These are phyloP conservation scores for Periophthalmus magnuspinnatus DNA, from an alignment of 2,797 vertebrate genomes.

Conservation along the genomic window DNA sequence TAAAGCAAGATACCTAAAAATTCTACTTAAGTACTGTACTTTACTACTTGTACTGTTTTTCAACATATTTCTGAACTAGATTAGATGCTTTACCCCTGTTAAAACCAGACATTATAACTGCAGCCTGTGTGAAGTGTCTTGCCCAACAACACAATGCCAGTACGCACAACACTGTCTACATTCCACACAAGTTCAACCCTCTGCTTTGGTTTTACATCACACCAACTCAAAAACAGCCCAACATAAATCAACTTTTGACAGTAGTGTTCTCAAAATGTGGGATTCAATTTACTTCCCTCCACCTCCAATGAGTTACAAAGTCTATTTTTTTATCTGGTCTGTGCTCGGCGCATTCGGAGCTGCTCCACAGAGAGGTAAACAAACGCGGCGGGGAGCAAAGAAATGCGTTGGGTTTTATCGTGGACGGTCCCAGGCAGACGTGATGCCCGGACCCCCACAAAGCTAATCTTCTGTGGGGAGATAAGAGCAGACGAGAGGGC, in stretches of 20 bases:
- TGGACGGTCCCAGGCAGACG: constrained; percentile 17
- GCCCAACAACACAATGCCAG: too few relatives aligned
- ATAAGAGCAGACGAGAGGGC: constrained; percentile 55
- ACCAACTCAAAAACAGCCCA: neutral
- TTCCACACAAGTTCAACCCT: too few relatives aligned
- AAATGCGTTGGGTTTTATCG: constrained; percentile 42
- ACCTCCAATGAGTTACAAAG: constrained; percentile 4
- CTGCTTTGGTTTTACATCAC: too few relatives aligned
- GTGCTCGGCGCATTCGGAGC: constrained; percentile 1
- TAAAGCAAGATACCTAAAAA: too few relatives aligned
- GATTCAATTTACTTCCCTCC: neutral
- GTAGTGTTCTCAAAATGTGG: neutral
- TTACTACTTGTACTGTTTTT: too few relatives aligned
- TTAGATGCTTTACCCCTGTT: too few relatives aligned
- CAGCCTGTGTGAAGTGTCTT: too few relatives aligned
- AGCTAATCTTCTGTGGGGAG: constrained; percentile 70
- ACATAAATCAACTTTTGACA: neutral
- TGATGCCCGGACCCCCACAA: constrained; percentile 57
- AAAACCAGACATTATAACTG: too few relatives aligned
- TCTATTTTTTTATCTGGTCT: constrained; percentile 12
- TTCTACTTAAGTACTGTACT: too few relatives aligned
- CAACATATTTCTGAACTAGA: too few relatives aligned
- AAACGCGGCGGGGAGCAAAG: constrained; percentile 33
- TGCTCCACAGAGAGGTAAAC: constrained; percentile 27
- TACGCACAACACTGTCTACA: too few relatives aligned